phyloP scores from a whole-genome alignment of 1,140 invertebrate species.

The Cyphomyrmex costatus region DNA sequence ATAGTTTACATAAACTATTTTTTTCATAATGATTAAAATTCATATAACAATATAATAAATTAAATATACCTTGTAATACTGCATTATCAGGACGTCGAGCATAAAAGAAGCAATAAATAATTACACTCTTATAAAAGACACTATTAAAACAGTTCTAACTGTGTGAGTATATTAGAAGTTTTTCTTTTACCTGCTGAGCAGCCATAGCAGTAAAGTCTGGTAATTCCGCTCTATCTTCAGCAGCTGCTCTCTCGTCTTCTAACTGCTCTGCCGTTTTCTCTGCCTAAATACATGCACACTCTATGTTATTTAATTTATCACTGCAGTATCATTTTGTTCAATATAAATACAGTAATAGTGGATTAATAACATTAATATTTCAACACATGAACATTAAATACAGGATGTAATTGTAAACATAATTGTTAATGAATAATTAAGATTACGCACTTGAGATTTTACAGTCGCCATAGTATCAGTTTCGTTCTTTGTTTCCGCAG shows the following conservation, averaged over 20 bases:
- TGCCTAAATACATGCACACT: constrained; percentile 74
- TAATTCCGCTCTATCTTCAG: constrained; percentile 84
- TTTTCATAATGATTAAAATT: constrained; percentile 18
- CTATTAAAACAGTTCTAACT: background rate
- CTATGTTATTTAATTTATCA: constrained; percentile 11
- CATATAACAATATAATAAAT: constrained; percentile 35
- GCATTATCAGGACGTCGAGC: constrained; percentile 63
- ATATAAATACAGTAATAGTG: background rate
- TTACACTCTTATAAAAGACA: constrained; percentile 44
- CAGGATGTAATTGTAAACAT: background rate
- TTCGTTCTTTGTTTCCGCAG: constrained; percentile 37
- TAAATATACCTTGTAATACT: constrained; percentile 81
- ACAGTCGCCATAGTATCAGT: constrained; percentile 24
- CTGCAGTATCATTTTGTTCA: background rate
- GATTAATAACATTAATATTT: background rate
- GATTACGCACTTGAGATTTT: constrained; percentile 77
- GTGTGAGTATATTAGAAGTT: constrained; percentile 23
- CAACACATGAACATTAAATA: background rate
- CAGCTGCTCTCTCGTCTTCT: constrained; percentile 85
- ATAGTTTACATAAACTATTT: background rate
- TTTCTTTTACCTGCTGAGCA: constrained; percentile 86
- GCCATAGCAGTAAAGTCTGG: constrained; percentile 86
- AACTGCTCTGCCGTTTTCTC: constrained; percentile 85
- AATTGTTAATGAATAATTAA: constrained; percentile 63
- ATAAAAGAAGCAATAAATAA: constrained; percentile 55